Base-by-base conservation (phyloP, 2,113 vertebrate species). In the Hystrix brachyura region DNA sequence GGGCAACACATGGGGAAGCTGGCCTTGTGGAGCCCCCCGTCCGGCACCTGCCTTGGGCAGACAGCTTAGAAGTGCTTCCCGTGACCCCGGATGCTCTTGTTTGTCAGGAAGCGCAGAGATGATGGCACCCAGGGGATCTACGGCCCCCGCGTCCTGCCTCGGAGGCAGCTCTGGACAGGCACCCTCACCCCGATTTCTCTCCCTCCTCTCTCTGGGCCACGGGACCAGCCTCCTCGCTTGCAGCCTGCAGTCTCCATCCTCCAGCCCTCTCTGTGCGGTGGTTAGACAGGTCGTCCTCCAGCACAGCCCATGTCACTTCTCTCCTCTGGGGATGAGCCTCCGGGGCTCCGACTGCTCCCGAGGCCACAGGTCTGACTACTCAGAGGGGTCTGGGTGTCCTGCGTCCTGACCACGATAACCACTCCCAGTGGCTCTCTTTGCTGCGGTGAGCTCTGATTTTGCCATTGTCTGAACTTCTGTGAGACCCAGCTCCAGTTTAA, bases 171-270 rank as follows among this genome's bases (percentile, higher is more conserved):
- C 57, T 69, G 7, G 4, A 29, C 10, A 38, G 38, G n/a, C 3
- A 5, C 9, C 18, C 18, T 8, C 5, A 0, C 46, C 14, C 23
- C 46, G 0, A 1, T 2, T 27, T n/a, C n/a, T 74, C 59, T 53
- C 27, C 11, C 14, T 55, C 18, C 13, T 51, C 57, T 43, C 34
- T 17, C 43, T 64, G 62, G 21, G 12, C 81, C 60, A 55, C 3
- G 25, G 21, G 0, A 0, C 29, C 29, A 27, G 27, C 32, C 62
- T 91, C 88, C 65, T 34, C 14, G 1, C 83, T 32, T 0, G 14
- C 23, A 38, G 38, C 38, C 38, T 38, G 38, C 38, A 38, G 38
- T 38, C 38, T 38, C 38, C 38, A 38, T 38, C 38, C n/a, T 17
- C 60, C 32, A 18, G 60, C 19, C 18, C 34, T 64, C 23, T 62